These are phyloP conservation scores for Miltochrista miniata DNA, from an alignment of 2,888 invertebrate species.

Conservation along the genomic window DNA sequence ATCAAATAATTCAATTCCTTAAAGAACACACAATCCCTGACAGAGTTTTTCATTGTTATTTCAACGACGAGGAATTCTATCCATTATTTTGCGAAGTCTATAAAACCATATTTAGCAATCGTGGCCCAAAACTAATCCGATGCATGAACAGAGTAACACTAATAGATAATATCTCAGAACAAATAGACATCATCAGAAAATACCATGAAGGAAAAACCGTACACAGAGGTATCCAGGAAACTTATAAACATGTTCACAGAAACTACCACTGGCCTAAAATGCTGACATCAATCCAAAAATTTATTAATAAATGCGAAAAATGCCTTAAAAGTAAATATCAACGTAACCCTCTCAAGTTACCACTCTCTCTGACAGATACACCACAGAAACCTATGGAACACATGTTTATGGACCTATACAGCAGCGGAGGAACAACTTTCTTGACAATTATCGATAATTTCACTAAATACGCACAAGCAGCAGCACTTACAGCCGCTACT, in stretches of 20 bases:
- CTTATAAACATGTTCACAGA: constrained; percentile 12
- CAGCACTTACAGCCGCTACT: constrained; percentile 22
- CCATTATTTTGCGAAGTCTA: constrained; percentile 12
- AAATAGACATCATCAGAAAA: constrained; percentile 3
- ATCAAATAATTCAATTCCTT: constrained; percentile 21
- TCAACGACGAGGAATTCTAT: constrained; percentile 7
- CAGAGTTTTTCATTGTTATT: constrained; percentile 7
- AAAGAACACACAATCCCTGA: constrained; percentile 11
- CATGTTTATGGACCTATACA: constrained; percentile 31
- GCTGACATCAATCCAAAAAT: constrained; percentile 30
- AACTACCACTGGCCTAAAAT: constrained; percentile 23
- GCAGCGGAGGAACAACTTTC: constrained; percentile 12
- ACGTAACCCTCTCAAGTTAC: constrained; percentile 33
- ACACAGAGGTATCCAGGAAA: constrained; percentile 12
- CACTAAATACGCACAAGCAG: constrained; percentile 36
- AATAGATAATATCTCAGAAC: constrained; percentile 15
- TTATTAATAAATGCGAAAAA: constrained; percentile 35
- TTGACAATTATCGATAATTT: constrained; percentile 24
- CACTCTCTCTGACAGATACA: constrained; percentile 34
- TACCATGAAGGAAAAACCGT: constrained; percentile 13
- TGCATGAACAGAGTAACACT: constrained; percentile 22
- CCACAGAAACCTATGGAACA: constrained; percentile 18
- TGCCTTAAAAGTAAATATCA: constrained; percentile 39
- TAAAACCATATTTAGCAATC: constrained; percentile 26
- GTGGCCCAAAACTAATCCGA: constrained; percentile 26